phyloP scores from a whole-genome alignment of 2,113 vertebrate genomes.

The Dipodomys stephensi region DNA sequence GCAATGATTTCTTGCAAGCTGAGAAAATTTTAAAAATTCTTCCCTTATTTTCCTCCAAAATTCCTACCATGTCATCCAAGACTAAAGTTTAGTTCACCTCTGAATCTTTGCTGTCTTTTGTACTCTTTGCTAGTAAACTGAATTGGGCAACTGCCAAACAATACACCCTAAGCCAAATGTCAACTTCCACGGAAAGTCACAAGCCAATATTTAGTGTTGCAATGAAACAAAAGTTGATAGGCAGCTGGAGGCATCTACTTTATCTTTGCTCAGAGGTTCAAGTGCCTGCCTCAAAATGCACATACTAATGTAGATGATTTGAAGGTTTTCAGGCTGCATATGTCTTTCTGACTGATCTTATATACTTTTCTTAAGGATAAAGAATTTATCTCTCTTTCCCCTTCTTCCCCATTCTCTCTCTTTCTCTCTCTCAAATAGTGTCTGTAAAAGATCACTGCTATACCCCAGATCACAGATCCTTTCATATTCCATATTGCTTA shows the following conservation, averaged over 20 bases:
- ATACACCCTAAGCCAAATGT: not conserved
- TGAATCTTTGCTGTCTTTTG: not conserved
- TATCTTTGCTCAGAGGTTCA: not conserved
- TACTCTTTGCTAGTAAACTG: not conserved
- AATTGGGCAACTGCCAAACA: not conserved
- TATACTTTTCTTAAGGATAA: not conserved
- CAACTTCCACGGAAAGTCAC: not conserved
- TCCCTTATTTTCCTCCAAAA: conserved; percentile 52
- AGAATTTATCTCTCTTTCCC: not conserved
- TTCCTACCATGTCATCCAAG: not conserved
- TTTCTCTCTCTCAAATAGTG: not conserved
- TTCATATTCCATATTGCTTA: not conserved
- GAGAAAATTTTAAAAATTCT: not conserved
- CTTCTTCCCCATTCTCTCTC: no score
- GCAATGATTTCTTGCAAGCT: conserved; percentile 23
- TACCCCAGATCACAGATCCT: not conserved
- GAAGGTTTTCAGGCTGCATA: not conserved
- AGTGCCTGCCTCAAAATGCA: not conserved
- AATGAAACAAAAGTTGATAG: not conserved
- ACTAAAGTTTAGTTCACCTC: conserved; percentile 19
- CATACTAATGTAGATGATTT: not conserved
- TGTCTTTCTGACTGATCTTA: not conserved
- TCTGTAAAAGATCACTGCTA: not conserved
- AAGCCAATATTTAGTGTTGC: not conserved
- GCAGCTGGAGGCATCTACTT: not conserved